Evolutionary conservation across 2,888 invertebrate species (phyloP).

Genomic region (Pseudanteris insignis): DNA sequence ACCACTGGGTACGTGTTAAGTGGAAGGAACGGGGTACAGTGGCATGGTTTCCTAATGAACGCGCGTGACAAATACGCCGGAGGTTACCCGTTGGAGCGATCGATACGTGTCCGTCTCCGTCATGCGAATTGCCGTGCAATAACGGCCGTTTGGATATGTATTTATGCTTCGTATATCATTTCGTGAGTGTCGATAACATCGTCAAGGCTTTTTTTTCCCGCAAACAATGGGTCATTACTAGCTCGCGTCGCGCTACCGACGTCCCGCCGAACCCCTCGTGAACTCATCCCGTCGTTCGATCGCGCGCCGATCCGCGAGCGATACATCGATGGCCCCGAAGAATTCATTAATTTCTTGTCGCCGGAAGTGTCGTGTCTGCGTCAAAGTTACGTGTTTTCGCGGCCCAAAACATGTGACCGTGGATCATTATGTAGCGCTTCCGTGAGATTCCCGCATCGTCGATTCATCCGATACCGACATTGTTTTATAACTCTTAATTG

Average conservation of each 20-base stretch:
- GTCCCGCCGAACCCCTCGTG: slow-evolving; percentile 4
- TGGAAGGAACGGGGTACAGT: slow-evolving; percentile 21
- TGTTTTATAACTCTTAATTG: slow-evolving; percentile 41
- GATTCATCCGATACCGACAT: slow-evolving; percentile 26
- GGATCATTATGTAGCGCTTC: slow-evolving; percentile 25
- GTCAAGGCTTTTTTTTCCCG: slow-evolving; percentile 65
- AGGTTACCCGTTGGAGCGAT: slow-evolving; percentile 58
- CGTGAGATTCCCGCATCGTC: slow-evolving; percentile 23
- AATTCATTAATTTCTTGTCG: slow-evolving; percentile 38
- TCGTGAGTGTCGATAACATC: slow-evolving; percentile 67
- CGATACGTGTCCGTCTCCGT: slow-evolving; percentile 58
- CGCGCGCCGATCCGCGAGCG: slow-evolving; percentile 33
- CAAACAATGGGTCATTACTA: slow-evolving; percentile 66
- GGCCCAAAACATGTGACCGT: slow-evolving; percentile 28
- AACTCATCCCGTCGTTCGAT: slow-evolving; percentile 31
- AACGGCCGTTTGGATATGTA: slow-evolving; percentile 58
- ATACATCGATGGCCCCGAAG: slow-evolving; percentile 25
- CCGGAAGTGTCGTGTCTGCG: slow-evolving; percentile 33
- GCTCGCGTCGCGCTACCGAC: slow-evolving; percentile 40
- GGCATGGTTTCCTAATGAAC: slow-evolving; percentile 33
- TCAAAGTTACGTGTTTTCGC: slow-evolving; percentile 22
- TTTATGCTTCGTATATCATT: slow-evolving; percentile 66
- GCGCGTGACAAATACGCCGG: slow-evolving; percentile 59
- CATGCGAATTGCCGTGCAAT: slow-evolving; percentile 56
- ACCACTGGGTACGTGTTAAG: slow-evolving; percentile 42